A percentile compares a stretch with the other conserved stretches of the same genome.
Evolutionary conservation across 2,888 invertebrate species (phyloP).

Genomic region (Harpagoxenus sublaevis): DNA sequence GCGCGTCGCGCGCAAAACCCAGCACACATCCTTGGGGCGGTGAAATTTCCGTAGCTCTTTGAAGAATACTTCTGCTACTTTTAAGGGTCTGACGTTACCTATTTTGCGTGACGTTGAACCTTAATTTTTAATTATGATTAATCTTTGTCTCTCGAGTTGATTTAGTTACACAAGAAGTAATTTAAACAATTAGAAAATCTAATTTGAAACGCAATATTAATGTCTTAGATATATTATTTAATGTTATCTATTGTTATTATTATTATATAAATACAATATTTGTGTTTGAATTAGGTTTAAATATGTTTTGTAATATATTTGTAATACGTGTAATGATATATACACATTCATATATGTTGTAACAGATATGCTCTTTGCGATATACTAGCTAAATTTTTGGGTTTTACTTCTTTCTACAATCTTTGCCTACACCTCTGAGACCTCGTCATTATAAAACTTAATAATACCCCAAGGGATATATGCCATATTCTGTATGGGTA

Average conservation of each 20-base stretch:
- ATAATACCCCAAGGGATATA: constrained; percentile 33
- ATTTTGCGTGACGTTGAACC: neutral
- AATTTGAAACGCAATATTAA: neutral
- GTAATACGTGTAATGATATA: neutral
- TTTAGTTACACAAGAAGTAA: neutral
- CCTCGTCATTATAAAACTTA: constrained; percentile 31
- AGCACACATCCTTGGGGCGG: constrained; percentile 2
- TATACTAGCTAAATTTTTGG: neutral
- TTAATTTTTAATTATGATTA: constrained; percentile 17
- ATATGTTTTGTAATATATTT: neutral
- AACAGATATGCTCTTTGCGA: neutral
- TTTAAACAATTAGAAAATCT: neutral
- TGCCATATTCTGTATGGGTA: neutral
- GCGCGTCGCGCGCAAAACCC: neutral
- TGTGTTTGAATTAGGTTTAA: neutral
- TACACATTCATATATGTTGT: neutral
- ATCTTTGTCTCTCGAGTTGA: neutral
- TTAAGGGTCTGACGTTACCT: neutral
- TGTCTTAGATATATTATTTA: neutral
- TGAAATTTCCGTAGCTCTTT: constrained; percentile 29
- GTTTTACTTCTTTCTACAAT: neutral
- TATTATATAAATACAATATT: neutral
- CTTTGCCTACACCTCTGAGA: neutral
- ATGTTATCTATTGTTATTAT: neutral
- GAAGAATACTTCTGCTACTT: neutral